phyloP scores from a whole-genome alignment of 1,140 invertebrate species.

The Drosophila mauritiana region DNA sequence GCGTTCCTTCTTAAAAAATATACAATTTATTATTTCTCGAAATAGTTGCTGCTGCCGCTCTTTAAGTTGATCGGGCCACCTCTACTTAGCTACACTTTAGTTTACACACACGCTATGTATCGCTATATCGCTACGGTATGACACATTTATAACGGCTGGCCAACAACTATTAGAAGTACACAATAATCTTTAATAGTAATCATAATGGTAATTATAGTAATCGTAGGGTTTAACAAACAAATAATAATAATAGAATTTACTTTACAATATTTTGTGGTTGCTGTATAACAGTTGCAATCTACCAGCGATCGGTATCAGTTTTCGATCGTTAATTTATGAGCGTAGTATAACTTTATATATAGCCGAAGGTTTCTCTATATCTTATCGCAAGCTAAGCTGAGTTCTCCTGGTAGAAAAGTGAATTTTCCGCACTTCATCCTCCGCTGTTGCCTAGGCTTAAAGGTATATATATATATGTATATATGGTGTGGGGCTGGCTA shows the following conservation, averaged over 20 bases:
- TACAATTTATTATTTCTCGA: slow-evolving; percentile 58
- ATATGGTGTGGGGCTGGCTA: slow-evolving; percentile 17
- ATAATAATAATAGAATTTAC: slow-evolving; percentile 45
- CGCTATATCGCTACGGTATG: slow-evolving; percentile 33
- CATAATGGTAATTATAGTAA: slow-evolving; percentile 45
- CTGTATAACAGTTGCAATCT: slow-evolving; percentile 72
- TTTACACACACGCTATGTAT: slow-evolving; percentile 38
- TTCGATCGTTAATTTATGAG: slow-evolving; percentile 47
- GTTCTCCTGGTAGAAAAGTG: slow-evolving; percentile 43
- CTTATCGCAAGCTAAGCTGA: slow-evolving; percentile 53
- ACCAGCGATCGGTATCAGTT: slow-evolving; percentile 63
- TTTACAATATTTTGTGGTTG: slow-evolving; percentile 53
- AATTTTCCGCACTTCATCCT: slow-evolving; percentile 2
- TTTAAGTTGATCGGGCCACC: slow-evolving; percentile 37
- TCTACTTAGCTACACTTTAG: slow-evolving; percentile 39
- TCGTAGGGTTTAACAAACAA: slow-evolving; percentile 48
- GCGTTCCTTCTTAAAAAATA: slow-evolving; percentile 43
- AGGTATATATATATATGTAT: slow-evolving; percentile 17
- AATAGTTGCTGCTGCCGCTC: slow-evolving; percentile 54
- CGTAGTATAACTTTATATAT: slow-evolving; percentile 40
- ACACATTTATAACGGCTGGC: slow-evolving; percentile 47
- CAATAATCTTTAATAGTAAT: slow-evolving; percentile 48
- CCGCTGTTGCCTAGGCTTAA: slow-evolving; percentile 34
- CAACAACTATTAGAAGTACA: slow-evolving; percentile 47
- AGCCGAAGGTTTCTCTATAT: slow-evolving; percentile 41